Conservation (phyloP, 2,113 vertebrate species). For the Hypocryptadius cinnamomeus region DNA sequence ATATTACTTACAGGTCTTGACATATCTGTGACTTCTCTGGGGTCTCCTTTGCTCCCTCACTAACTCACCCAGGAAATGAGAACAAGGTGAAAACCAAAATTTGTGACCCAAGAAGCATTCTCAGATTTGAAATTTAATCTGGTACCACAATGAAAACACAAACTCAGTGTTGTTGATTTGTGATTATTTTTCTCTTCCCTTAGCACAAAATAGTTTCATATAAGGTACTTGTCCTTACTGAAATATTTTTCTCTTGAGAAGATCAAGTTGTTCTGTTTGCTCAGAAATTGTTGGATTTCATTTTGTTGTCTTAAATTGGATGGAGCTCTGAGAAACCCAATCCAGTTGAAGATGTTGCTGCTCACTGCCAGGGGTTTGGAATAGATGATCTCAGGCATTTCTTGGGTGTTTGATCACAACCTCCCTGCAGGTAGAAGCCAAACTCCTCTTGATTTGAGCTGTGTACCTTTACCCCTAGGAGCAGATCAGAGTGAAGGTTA, state of each 20-base stretch:
- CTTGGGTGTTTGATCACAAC: neutral
- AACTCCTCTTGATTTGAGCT: neutral
- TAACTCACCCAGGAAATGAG: neutral
- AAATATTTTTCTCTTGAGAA: neutral
- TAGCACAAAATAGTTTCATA: neutral
- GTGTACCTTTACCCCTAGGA: neutral
- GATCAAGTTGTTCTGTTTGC: neutral
- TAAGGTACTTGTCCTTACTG: neutral
- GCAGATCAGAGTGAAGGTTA: neutral
- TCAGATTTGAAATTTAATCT: neutral
- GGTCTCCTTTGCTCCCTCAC: neutral
- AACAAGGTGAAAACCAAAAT: neutral
- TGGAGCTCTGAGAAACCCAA: neutral
- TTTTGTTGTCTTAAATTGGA: neutral
- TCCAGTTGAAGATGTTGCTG: neutral
- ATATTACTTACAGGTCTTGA: neutral
- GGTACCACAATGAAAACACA: neutral
- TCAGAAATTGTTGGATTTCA: neutral
- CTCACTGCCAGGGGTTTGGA: neutral
- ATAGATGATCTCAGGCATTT: neutral
- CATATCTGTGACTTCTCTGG: neutral
- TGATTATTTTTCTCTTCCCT: neutral
- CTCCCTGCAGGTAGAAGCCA: neutral
- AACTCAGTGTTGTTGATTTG: neutral
- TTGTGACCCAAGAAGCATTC: neutral